Base-by-base conservation (phyloP, 2,113 vertebrate species). In the Cepphus grylle region DNA sequence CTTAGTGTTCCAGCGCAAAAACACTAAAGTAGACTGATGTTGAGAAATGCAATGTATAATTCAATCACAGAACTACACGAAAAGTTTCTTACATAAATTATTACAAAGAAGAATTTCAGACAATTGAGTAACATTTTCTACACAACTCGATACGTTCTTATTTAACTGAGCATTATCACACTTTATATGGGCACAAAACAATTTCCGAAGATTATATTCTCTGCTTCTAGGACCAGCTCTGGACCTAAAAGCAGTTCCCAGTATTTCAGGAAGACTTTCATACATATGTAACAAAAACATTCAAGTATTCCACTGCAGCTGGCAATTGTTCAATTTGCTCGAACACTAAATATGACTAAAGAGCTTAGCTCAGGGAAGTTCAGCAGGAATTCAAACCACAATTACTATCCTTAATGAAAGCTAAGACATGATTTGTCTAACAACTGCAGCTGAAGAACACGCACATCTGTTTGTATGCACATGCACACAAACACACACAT, bases 1-100 rank as follows among this genome's bases (percentile, higher is more conserved):
- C 56, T 88, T 67, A 47, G 81, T 86, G 82, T 81, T 88, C 87
- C 69, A 86, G 58, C 12, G 34, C 63, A 42, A 74, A 81, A 88
- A 34, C 62, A 90, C 73, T 77, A 5, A 66, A 55, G 34, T 4
- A 32, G 40, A 27, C 42, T 53, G 53, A 61, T 18, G 20, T 15
- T 42, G 58, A 52, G 22, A 61, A 91, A 81, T 38, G 36, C 42
- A 81, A 49, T 27, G 32, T 32, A 38, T 62, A 53, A 55, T 32
- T 55, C 63, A 67, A 49, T 10, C 70, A 65, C 47, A 89, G 81
- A 73, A 88, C 66, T 88, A 62, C 66, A 34, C 30, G 69, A n/a
- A 42, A 15, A n/a, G 22, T 9, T 32, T 49, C 62, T 71, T 47
- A 81, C 23, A 49, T 17, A 72, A 55, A n/a, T 17, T 0, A 42